Conservation (phyloP, 2,888 invertebrate species). For the Coronaproctus castanopsis region DNA sequence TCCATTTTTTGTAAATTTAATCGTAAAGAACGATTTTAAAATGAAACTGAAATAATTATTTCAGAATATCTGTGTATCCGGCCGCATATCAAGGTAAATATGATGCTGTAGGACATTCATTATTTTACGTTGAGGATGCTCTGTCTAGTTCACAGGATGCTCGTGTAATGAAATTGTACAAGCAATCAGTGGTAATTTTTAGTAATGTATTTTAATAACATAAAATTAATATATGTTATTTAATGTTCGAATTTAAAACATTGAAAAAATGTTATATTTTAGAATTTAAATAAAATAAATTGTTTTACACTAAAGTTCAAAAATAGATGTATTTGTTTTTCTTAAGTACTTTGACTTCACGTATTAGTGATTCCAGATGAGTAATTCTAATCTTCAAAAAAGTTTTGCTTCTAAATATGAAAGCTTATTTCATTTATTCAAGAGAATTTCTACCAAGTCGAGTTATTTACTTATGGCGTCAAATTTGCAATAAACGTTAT, state of each 20-base stretch:
- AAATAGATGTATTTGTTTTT: not conserved
- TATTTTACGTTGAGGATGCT: slow-evolving; percentile 21
- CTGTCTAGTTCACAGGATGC: slow-evolving; percentile 14
- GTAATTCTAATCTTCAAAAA: no score
- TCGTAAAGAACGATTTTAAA: not conserved
- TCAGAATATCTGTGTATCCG: slow-evolving; percentile 23
- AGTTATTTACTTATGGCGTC: no score
- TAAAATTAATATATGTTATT: no score
- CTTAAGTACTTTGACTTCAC: not conserved
- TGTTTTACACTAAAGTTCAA: no score
- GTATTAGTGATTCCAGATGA: no score
- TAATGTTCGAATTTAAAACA: no score
- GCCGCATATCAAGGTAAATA: slow-evolving; percentile 22
- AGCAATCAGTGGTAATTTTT: slow-evolving; percentile 20
- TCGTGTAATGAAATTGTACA: slow-evolving; percentile 19
- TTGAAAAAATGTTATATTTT: not conserved
- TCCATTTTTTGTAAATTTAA: no score
- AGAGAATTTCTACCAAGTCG: no score
- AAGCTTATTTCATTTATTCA: no score
- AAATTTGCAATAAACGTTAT: no score
- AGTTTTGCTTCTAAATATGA: no score
- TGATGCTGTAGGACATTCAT: slow-evolving; percentile 24
- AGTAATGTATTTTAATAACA: not conserved
- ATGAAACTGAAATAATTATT: not conserved
- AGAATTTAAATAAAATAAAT: not conserved